Base-by-base conservation (phyloP, 2,113 vertebrate genomes). In the Dryoscopus gambensis region DNA sequence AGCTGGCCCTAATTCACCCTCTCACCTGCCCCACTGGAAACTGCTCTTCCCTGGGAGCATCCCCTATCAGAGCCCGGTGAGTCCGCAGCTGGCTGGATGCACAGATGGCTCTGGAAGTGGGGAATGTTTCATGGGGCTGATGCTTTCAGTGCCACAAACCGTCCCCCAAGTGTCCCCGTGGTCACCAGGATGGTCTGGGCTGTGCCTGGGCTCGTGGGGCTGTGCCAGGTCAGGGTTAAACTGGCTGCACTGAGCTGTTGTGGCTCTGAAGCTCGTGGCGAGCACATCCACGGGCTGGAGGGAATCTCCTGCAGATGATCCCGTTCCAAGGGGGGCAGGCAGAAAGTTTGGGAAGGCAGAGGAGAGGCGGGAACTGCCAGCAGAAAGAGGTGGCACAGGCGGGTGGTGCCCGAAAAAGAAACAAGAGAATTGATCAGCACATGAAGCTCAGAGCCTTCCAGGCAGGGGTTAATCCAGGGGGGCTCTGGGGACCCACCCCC, bases 401-500 rank as follows among this genome's bases (percentile, higher is more conserved):
- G 23, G 25, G 15, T 2, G 6, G 5, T 57, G 19, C 14, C 35
- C 40, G 49, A 3, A 42, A 81, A 22, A 33, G 25, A 15, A 40
- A 33, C 1, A 17, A 17, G 9, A 13, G 20, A 31, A 37, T 46
- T 4, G 21, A 40, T 71, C 69, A 71, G 28, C 22, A 7, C 2
- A 0, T 4, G 11, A 44, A 81, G 33, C 31, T 0, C 35, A 22
- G 78, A 42, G 4, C 37, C 16, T 50, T 8, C 37, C 70, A 80
- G 46, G 75, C 39, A 93, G 42, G 78, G 75, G 89, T 94, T 94
- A 94, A 89, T 11, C 70, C 35, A 3, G 2, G 55, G 95, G 94
- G 94, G 81, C 74, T 70, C 10, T n/a, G 70, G 94, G 84, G 87
- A 83, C 24, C 67, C 77, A 49, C 35, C 83, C 86, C 88, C 91